Evolutionary conservation across 2,113 vertebrate genomes (phyloP), one percentile per base, ranked within the genome.

Genomic region (Cettia cetti): DNA sequence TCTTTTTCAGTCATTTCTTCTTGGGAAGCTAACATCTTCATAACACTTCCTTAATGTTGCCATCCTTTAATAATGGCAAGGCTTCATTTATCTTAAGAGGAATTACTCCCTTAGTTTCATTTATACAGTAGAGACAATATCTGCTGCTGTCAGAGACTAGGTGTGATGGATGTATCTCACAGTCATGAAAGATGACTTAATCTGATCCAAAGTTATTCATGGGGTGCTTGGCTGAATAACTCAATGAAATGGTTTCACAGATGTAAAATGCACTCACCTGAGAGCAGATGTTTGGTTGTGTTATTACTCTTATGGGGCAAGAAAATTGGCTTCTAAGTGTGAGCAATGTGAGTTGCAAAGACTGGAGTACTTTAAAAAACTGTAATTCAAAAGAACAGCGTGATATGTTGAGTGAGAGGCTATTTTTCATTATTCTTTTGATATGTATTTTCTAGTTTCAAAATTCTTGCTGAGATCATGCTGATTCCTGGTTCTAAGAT

Each of bases 21-120:
- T 50, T 64, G 24, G 60, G 59, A 85, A 92, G 69, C 59, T 42
- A 85, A 86, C 57, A 23, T 76, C 87, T 94, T 92, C 70, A n/a
- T 93, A 94, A 91, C 37, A 54, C 60, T 84, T 94, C 13, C 69
- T 57, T 64, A 71, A 82, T 60, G 56, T 80, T 72, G 15, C 47
- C 44, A 26, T 89, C 18, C 27, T 78, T 90, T 57, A 70, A 13
- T 76, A 85, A 69, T 35, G 52, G 30, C 77, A 69, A 59, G 40
- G 15, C 30, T 94, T 94, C 80, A 82, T 94, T 96, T 93, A 52
- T 90, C 86, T 94, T 82, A 64, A 86, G 69, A 83, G 35, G 20
- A 90, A 87, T 84, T 66, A 45, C 12, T 70, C 33, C 50, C 20
- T 35, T 53, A n/a, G 17, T 52, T 93, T 88, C n/a, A 39, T 85